These are phyloP conservation scores for Siniperca knerii DNA, from an alignment of 2,113 vertebrate species.

Conservation along the genomic window DNA sequence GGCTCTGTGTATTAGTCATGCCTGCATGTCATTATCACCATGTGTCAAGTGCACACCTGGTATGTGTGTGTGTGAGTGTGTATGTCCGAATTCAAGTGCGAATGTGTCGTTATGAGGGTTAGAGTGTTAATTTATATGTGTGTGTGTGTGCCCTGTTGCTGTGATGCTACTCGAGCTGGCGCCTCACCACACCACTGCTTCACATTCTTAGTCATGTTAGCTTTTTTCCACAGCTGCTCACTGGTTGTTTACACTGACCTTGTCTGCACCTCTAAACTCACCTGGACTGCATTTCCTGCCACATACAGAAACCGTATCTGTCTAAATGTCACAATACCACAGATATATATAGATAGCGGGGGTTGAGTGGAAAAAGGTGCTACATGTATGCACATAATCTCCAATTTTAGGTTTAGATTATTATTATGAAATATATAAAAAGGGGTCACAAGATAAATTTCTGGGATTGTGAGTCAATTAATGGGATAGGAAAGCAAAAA, in stretches of 20 bases:
- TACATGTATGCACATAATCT: background rate
- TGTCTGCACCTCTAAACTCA: conserved; percentile 27
- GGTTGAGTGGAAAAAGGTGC: background rate
- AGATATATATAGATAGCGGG: background rate
- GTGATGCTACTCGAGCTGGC: conserved; percentile 1
- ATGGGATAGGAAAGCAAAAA: too few relatives aligned
- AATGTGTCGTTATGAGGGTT: conserved; percentile 22
- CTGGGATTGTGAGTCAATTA: too few relatives aligned
- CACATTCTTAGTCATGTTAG: conserved; percentile 43
- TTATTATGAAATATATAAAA: too few relatives aligned
- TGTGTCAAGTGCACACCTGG: conserved; percentile 65
- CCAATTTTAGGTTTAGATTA: background rate
- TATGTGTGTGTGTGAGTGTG: conserved; percentile 21
- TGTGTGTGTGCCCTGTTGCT: background rate
- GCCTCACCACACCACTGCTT: conserved; percentile 19
- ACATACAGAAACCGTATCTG: conserved; percentile 4
- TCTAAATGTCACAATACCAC: background rate
- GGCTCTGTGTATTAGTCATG: conserved; percentile 58
- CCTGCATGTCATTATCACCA: conserved; percentile 59
- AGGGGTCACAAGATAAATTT: too few relatives aligned
- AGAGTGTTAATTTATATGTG: background rate
- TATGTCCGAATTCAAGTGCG: background rate
- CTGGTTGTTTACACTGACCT: conserved; percentile 51
- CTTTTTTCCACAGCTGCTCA: conserved; percentile 55
- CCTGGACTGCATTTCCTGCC: conserved; percentile 33